These are phyloP conservation scores for Brachylomia viminalis DNA, from an alignment of 2,888 invertebrate species.

Conservation along the genomic window DNA sequence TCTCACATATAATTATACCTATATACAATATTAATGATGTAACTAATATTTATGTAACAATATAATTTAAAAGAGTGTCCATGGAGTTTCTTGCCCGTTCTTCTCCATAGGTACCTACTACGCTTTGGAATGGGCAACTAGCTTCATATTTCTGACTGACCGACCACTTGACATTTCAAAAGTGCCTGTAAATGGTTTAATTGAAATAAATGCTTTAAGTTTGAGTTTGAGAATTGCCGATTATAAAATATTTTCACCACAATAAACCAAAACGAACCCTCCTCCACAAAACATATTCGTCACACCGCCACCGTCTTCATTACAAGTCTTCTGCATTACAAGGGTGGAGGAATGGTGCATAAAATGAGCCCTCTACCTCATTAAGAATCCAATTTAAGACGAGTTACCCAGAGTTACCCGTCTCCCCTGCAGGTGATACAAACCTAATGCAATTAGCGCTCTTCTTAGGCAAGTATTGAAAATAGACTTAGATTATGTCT, in stretches of 20 bases:
- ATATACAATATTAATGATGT: too few relatives aligned
- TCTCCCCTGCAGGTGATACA: conserved; percentile 87
- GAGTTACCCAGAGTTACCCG: conserved; percentile 79
- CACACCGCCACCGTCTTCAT: conserved; percentile 36
- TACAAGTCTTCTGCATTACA: conserved; percentile 70
- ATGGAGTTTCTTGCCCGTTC: too few relatives aligned
- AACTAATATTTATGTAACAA: too few relatives aligned
- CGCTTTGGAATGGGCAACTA: too few relatives aligned
- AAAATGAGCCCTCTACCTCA: conserved; percentile 86
- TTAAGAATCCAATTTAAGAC: conserved; percentile 87
- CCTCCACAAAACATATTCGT: background rate
- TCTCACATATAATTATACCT: too few relatives aligned
- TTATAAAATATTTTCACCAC: background rate
- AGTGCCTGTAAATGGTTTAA: too few relatives aligned
- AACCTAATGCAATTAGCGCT: conserved; percentile 87
- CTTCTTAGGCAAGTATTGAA: conserved; percentile 71
- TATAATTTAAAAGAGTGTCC: too few relatives aligned
- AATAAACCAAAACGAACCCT: background rate
- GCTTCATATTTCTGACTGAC: too few relatives aligned
- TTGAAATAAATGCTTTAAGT: too few relatives aligned
- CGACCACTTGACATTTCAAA: too few relatives aligned
- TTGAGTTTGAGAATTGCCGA: too few relatives aligned
- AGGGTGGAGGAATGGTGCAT: conserved; percentile 79
- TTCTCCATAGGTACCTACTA: too few relatives aligned
- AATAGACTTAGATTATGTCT: conserved; percentile 52